Evolutionary conservation across 2,113 vertebrate genomes (phyloP).

Genomic region (Labeo catla): DNA sequence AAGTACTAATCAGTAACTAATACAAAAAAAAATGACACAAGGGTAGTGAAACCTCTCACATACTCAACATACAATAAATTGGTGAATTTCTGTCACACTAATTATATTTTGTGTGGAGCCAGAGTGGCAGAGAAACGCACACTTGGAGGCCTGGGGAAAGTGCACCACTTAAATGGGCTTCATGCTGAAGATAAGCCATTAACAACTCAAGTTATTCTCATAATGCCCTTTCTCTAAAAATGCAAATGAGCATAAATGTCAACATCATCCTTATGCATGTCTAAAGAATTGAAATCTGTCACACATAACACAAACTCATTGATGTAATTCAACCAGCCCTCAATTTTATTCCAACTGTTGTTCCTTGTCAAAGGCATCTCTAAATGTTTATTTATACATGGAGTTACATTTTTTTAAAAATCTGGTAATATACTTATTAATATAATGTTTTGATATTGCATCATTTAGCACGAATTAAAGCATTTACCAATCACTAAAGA

Average conservation of each 20-base stretch:
- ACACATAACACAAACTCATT: not conserved
- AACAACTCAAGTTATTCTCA: conserved; percentile 27
- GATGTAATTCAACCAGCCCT: not conserved
- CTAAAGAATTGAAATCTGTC: conserved; percentile 30
- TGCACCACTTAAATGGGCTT: conserved; percentile 17
- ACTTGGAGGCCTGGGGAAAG: conserved; percentile 20
- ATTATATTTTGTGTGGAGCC: not conserved
- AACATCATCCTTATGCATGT: conserved; percentile 17
- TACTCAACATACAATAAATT: not conserved
- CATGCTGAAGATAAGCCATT: conserved; percentile 33
- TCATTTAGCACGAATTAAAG: not conserved
- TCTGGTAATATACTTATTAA: not conserved
- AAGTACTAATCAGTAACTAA: too few relatives aligned
- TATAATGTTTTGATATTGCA: not conserved
- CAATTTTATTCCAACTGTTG: not conserved
- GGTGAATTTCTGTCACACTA: conserved; percentile 14
- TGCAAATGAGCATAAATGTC: conserved; percentile 34
- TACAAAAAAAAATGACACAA: not conserved
- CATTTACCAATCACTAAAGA: not conserved
- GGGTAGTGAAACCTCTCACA: not conserved
- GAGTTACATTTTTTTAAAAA: not conserved
- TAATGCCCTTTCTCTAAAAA: conserved; percentile 31
- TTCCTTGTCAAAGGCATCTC: not conserved
- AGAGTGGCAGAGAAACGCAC: conserved; percentile 3
- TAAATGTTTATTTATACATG: not conserved